A percentile compares a stretch with the other conserved stretches of the same genome.
These are phyloP conservation scores for Neomorphus geoffroyi DNA, from an alignment of 2,797 vertebrate genomes.

Conservation along the genomic window DNA sequence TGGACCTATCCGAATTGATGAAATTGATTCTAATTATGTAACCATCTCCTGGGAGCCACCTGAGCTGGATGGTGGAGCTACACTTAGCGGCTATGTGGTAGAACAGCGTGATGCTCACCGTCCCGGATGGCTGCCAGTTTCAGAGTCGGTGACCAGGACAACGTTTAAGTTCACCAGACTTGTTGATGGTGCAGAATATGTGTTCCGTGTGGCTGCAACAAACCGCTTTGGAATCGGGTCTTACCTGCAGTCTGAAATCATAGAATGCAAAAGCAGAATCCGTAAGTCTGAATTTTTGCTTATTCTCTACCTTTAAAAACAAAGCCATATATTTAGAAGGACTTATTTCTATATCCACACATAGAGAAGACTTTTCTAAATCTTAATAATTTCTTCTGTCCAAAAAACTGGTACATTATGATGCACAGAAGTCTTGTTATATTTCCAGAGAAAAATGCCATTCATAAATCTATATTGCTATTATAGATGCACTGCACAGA, in stretches of 20 bases:
- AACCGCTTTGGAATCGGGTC: constrained; percentile 96
- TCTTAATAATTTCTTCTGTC: not conserved
- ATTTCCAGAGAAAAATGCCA: not conserved
- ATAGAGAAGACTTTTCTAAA: not conserved
- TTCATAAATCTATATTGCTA: not conserved
- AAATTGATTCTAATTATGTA: constrained; percentile 90
- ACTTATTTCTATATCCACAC: not conserved
- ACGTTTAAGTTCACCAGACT: constrained; percentile 92
- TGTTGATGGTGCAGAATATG: constrained; percentile 93
- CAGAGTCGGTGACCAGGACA: constrained; percentile 91
- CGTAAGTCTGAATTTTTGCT: constrained; percentile 82
- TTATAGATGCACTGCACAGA: not conserved
- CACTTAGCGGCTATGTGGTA: constrained; percentile 90
- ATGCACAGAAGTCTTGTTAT: not conserved
- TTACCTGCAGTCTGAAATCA: constrained; percentile 92
- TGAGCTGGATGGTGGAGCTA: constrained; percentile 90
- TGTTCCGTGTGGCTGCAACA: constrained; percentile 94
- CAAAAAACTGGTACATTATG: not conserved
- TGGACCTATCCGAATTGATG: constrained; percentile 90
- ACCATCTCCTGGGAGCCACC: constrained; percentile 93
- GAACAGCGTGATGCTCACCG: constrained; percentile 98
- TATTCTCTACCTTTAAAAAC: not conserved
- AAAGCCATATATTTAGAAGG: not conserved
- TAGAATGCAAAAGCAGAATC: constrained; percentile 91
- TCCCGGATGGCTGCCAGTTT: constrained; percentile 96